Conservation (phyloP, 2,797 vertebrate species). For the Threskiornis aethiopicus region DNA sequence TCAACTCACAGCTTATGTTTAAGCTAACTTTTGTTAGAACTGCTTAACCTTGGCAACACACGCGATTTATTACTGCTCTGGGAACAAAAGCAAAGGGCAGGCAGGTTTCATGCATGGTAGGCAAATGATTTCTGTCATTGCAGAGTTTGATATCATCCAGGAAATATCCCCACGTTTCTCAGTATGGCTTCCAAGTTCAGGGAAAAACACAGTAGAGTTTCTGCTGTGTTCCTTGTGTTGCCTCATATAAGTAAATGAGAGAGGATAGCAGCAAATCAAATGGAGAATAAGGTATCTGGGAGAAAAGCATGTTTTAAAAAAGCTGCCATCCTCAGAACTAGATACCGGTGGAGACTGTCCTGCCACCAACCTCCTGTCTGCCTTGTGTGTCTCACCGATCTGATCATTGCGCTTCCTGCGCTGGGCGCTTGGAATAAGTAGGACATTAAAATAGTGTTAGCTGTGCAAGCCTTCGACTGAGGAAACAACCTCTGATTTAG, state of each 20-base stretch:
- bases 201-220: background rate
- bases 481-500: background rate
- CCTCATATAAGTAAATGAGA: background rate
- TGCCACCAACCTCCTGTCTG: background rate
- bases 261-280: background rate
- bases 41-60: background rate
- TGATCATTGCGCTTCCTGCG: background rate
- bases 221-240: background rate
- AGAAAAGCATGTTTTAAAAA: background rate
- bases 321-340: background rate
- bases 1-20: background rate
- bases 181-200: background rate
- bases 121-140: background rate
- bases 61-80: background rate
- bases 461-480: background rate
- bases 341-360: background rate
- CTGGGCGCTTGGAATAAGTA: background rate
- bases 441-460: background rate
- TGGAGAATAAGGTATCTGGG: background rate
- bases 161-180: background rate
- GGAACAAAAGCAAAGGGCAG: background rate
- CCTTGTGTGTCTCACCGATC: background rate
- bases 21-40: background rate
- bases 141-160: background rate
- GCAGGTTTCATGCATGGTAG: background rate